phyloP scores from a whole-genome alignment of 2,113 vertebrate species.

The Siniperca chuatsi region DNA sequence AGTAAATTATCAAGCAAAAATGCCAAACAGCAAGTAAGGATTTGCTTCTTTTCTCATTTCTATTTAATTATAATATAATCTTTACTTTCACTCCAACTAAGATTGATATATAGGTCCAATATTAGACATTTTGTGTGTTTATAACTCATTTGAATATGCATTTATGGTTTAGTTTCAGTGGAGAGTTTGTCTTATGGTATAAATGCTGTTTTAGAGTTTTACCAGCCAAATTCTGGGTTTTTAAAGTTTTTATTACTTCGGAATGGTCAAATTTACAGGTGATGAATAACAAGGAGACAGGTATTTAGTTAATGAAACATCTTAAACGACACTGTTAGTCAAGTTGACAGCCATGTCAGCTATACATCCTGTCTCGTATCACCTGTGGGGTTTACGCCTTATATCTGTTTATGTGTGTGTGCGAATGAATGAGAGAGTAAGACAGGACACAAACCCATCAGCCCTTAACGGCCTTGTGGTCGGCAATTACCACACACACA shows the following conservation, averaged over 20 bases:
- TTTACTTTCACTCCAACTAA: neutral
- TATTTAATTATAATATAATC: neutral
- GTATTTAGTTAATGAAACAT: neutral
- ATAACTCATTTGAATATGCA: too few relatives aligned
- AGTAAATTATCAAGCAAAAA: too few relatives aligned
- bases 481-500: constrained; percentile 8
- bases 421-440: neutral
- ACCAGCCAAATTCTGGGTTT: neutral
- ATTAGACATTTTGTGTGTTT: neutral
- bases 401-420: neutral
- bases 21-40: too few relatives aligned
- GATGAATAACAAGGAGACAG: neutral
- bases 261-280: neutral
- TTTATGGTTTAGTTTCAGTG: too few relatives aligned
- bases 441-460: constrained; percentile 33
- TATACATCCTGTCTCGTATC: neutral
- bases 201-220: neutral
- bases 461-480: constrained; percentile 30
- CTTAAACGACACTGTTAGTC: neutral
- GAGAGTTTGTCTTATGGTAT: neutral
- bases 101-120: neutral
- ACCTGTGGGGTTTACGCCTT: constrained; percentile 13
- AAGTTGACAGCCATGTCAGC: neutral
- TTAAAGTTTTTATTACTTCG: neutral
- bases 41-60: too few relatives aligned